phyloP scores from a whole-genome alignment of 2,797 vertebrate species.

The Gobio occitaniae region DNA sequence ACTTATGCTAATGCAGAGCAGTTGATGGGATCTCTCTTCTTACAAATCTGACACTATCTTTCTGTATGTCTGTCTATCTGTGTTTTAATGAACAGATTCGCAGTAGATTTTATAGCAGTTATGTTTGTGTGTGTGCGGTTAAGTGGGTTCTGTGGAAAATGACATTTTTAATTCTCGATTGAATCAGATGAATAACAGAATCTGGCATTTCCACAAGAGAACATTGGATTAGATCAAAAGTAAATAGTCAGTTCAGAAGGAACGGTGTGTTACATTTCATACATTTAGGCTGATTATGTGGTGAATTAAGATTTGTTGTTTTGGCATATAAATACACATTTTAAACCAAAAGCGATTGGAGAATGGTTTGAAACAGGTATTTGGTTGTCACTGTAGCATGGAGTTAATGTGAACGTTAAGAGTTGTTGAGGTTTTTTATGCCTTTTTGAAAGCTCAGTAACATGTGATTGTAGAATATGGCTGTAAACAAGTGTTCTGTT shows the following conservation, averaged over 20 bases:
- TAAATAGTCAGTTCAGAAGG: neutral
- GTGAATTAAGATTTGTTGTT: neutral
- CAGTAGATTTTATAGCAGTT: neutral
- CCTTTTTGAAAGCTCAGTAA: neutral
- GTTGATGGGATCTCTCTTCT: no score
- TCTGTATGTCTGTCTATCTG: neutral
- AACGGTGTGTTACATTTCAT: neutral
- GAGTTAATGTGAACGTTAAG: neutral
- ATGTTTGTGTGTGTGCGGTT: neutral
- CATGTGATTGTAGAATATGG: neutral
- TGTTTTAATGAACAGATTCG: neutral
- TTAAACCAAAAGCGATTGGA: neutral
- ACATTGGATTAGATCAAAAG: conserved; percentile 16
- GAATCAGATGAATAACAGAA: neutral
- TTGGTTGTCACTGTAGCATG: neutral
- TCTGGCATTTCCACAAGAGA: conserved; percentile 4
- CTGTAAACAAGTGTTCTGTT: neutral
- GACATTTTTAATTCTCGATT: neutral
- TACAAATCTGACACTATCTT: neutral
- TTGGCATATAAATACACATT: neutral
- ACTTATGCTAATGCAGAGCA: no score
- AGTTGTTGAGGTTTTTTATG: neutral
- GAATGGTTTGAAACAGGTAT: neutral
- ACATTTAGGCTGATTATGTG: neutral
- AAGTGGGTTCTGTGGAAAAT: neutral